Evolutionary conservation across 2,888 invertebrate species (phyloP).

Genomic region (Bombylius major): DNA sequence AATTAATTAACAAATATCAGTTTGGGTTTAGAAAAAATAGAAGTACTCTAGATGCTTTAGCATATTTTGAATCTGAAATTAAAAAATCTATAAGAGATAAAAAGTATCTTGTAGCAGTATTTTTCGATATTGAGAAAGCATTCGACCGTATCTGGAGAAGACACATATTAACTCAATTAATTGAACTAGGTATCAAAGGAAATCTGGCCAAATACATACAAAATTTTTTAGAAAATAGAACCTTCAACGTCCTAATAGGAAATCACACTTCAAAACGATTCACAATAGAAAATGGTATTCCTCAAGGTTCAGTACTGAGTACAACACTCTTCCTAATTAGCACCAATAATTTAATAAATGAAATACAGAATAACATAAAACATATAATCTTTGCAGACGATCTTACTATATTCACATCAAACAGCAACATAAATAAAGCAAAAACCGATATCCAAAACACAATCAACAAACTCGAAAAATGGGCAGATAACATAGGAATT

Average conservation of each 20-base stretch:
- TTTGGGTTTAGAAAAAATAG: background rate
- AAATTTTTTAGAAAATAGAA: background rate
- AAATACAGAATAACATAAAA: background rate
- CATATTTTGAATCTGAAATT: background rate
- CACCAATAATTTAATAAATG: too few species aligned
- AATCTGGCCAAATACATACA: background rate
- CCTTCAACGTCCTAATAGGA: background rate
- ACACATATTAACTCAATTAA: background rate
- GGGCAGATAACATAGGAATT: background rate
- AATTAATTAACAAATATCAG: background rate
- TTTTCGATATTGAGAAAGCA: conserved; percentile 2
- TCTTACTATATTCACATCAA: background rate
- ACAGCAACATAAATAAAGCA: too few species aligned
- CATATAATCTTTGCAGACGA: background rate
- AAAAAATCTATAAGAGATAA: background rate
- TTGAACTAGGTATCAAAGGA: background rate
- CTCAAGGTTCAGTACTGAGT: background rate
- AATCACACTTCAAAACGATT: background rate
- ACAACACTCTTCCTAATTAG: background rate
- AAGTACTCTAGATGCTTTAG: background rate
- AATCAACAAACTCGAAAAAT: background rate
- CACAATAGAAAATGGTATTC: background rate
- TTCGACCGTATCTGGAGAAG: background rate
- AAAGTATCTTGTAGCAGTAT: background rate
- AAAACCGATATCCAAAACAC: background rate